Evolutionary conservation across 35 echinoderm and acorn worm species (phyloP), one percentile per base, ranked within the genome.

Genomic region (Apostichopus japonicus): DNA sequence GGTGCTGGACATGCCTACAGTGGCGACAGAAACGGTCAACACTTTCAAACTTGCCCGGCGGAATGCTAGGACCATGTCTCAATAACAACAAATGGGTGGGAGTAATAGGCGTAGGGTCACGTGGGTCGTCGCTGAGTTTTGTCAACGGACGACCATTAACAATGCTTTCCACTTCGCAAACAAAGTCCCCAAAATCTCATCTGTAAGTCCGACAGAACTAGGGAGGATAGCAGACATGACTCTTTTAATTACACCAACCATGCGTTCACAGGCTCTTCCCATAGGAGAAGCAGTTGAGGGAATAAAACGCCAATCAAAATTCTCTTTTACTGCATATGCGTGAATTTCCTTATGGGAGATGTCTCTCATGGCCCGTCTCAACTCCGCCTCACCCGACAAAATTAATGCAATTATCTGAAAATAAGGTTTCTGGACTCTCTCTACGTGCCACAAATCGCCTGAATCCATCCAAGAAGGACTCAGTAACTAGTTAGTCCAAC

Each of bases 361-460:
- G 27, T 61, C 16, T 14, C 65, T 87, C 19, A 61, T 65, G 22
- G 56, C 24, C 4, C 65, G 15, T 57, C 57, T 61, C 57, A 87
- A 59, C 23, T 87, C 84, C 4, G 56, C 56, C 24, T 87, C 84
- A 56, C 94, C 91, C 94, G 9, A 92, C 91, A 65, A 95, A 90
- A 58, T 95, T 95, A 8, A n/a, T n/a, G n/a, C n/a, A n/a, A n/a
- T n/a, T n/a, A n/a, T n/a, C n/a, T n/a, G n/a, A n/a, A n/a, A n/a
- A n/a, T n/a, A n/a, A n/a, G n/a, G 55, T 56, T 44, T 93, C 54
- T 10, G 92, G 91, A 55, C 61, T 1, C 5, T 84, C 91, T 56
- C 91, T 56, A 9, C 79, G 56, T 13, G 59, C 79, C 10, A 86
- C 84, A 59, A 94, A n/a, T n/a, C n/a, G n/a, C n/a, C n/a, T n/a